A percentile compares a stretch with the other conserved stretches of the same genome.
Evolutionary conservation across 2,113 vertebrate genomes (phyloP).

Genomic region (Alethe diademata): DNA sequence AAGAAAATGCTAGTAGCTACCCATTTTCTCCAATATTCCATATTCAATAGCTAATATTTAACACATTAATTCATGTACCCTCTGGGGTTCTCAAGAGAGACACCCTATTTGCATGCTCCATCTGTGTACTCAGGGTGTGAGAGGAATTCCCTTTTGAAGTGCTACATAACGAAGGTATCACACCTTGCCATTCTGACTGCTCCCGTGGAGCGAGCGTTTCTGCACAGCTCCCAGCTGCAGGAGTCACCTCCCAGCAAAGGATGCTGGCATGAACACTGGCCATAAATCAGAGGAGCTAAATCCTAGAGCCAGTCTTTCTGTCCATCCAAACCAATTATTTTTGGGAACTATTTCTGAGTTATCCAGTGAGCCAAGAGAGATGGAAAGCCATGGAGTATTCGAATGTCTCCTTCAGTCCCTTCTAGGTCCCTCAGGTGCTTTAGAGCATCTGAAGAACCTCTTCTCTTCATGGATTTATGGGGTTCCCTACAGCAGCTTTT

Average conservation of each 20-base stretch:
- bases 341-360: background rate
- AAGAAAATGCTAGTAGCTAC: background rate
- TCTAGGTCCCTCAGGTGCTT: background rate
- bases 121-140: fast-evolving
- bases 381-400: fast-evolving
- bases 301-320: background rate
- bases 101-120: background rate
- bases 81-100: background rate
- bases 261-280: background rate
- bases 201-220: fast-evolving
- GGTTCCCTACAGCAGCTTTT: background rate
- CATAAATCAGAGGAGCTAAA: background rate
- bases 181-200: background rate
- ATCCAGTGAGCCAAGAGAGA: background rate
- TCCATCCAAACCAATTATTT: background rate
- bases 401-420: background rate
- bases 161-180: background rate
- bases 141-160: background rate
- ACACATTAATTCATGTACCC: background rate
- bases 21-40: background rate
- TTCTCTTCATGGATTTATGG: background rate
- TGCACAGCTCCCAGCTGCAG: background rate
- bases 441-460: background rate
- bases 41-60: background rate
- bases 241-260: background rate